Evolutionary conservation across 2,888 invertebrate genomes (phyloP).

Genomic region (Drosophila mercatorum): DNA sequence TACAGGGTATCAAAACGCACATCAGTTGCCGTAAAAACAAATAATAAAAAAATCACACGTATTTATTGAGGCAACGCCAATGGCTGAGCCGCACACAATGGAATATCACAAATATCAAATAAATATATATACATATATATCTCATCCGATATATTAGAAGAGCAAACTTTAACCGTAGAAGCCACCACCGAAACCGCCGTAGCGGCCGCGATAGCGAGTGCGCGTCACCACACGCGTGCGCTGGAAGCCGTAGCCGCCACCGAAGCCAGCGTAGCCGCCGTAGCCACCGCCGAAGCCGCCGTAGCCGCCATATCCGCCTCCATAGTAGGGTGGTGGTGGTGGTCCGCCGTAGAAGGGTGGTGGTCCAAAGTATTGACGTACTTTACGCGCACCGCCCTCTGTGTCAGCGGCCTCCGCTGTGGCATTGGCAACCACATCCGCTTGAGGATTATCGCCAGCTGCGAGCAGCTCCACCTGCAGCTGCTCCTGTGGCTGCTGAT

Average conservation of each 20-base stretch:
- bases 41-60: constrained; percentile 24
- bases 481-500: neutral
- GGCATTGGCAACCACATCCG: constrained; percentile 26
- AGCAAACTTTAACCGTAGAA: constrained; percentile 56
- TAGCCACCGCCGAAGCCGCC: constrained; percentile 44
- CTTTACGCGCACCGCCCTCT: constrained; percentile 50
- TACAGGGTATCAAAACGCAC: constrained; percentile 20
- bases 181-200: constrained; percentile 56
- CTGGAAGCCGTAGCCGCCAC: constrained; percentile 42
- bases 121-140: neutral
- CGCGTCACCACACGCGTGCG: constrained; percentile 70
- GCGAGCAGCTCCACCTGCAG: constrained; percentile 11
- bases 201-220: constrained; percentile 64
- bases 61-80: constrained; percentile 56
- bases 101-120: constrained; percentile 60
- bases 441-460: constrained; percentile 50
- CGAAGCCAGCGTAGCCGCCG: constrained; percentile 30
- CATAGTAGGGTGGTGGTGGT: constrained; percentile 54
- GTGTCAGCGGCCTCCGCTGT: neutral
- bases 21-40: constrained; percentile 33
- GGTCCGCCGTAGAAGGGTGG: constrained; percentile 68
- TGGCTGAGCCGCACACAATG: constrained; percentile 31
- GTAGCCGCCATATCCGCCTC: constrained; percentile 31
- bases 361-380: constrained; percentile 66
- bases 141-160: neutral